These are phyloP conservation scores for Dendronephthya gigantea DNA, from an alignment of 64 coral and sea anemone genomes.

Conservation along the genomic window DNA sequence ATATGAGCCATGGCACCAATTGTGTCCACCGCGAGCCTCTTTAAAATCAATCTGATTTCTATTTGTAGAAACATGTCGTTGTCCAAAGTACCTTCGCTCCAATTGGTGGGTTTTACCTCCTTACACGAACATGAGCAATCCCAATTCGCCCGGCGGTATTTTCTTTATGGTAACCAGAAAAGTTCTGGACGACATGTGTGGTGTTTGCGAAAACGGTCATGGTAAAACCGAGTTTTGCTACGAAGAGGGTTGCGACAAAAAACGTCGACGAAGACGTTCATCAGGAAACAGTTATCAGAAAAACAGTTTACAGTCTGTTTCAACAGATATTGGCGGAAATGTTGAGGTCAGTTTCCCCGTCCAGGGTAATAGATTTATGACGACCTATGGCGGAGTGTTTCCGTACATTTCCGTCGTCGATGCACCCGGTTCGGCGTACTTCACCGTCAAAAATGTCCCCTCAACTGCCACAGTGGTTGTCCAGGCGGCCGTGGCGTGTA, in stretches of 20 bases:
- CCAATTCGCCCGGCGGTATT: background rate
- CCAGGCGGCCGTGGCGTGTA: background rate
- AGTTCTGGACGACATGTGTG: background rate
- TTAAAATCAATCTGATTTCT: background rate
- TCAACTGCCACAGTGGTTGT: background rate
- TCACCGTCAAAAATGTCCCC: background rate
- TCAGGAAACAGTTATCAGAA: background rate
- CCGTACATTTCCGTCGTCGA: background rate
- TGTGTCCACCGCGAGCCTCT: too few relatives aligned
- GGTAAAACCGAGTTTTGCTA: background rate
- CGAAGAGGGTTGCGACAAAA: background rate
- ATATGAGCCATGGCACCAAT: too few relatives aligned
- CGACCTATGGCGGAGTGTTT: background rate
- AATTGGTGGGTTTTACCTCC: background rate
- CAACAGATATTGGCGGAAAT: background rate
- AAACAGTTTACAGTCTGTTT: background rate
- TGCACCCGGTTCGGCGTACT: background rate
- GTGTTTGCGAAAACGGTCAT: background rate
- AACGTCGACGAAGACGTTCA: background rate
- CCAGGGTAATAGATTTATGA: background rate
- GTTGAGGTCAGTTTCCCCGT: background rate
- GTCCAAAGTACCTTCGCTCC: background rate
- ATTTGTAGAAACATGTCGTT: background rate
- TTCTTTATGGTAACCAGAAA: background rate
- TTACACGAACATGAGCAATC: background rate